A percentile compares a stretch with the other conserved stretches of the same genome.
Evolutionary conservation across 2,888 invertebrate genomes (phyloP).

Genomic region (Theodoxus fluviatilis): DNA sequence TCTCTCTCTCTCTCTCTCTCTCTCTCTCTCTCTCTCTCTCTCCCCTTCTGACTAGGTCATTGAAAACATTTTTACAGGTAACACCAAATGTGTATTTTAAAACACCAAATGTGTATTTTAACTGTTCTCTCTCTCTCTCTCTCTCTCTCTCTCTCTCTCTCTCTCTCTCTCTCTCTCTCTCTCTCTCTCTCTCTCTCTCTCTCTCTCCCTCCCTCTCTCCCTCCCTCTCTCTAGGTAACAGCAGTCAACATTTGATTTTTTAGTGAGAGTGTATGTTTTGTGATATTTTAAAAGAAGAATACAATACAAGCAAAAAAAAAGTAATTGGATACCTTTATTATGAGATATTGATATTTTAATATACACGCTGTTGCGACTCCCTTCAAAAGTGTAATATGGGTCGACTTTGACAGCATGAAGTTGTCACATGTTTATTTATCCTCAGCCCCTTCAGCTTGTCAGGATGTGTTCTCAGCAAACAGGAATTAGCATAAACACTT

Average conservation of each 20-base stretch:
- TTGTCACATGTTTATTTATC: too few relatives aligned
- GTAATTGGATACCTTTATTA: too few relatives aligned
- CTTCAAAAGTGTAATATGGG: too few relatives aligned
- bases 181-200: constrained; percentile 21
- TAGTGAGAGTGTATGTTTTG: neutral
- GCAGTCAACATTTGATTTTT: neutral
- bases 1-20: constrained; percentile 2
- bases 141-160: neutral
- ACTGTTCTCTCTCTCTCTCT: neutral
- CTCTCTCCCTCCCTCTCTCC: neutral
- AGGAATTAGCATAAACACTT: too few relatives aligned
- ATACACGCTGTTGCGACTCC: too few relatives aligned
- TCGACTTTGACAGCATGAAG: too few relatives aligned
- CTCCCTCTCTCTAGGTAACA: constrained; percentile 19
- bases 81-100: neutral
- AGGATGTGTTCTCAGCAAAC: too few relatives aligned
- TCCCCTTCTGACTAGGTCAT: neutral
- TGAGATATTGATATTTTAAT: too few relatives aligned
- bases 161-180: constrained; percentile 23
- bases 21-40: constrained; percentile 2
- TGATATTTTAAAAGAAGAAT: too few relatives aligned
- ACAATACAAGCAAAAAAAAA: too few relatives aligned
- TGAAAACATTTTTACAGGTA: neutral
- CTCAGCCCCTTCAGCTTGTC: too few relatives aligned
- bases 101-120: neutral